Evolutionary conservation across 2,797 vertebrate genomes (phyloP).

Genomic region (Erethizon dorsatum): DNA sequence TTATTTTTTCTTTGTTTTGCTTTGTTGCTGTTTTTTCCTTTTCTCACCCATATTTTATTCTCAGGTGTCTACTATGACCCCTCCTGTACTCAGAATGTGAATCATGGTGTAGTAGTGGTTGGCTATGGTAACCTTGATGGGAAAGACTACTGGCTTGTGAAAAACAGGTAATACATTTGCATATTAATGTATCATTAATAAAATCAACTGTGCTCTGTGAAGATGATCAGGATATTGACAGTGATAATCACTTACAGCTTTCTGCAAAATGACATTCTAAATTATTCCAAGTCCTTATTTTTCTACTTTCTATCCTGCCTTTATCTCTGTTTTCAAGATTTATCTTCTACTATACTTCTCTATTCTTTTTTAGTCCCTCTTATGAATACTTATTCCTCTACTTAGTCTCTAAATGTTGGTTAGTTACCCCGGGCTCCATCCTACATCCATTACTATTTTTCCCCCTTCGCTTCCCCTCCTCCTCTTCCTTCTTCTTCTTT

Average conservation of each 20-base stretch:
- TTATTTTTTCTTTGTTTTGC: background rate
- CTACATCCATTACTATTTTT: background rate
- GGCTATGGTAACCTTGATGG: constrained; percentile 93
- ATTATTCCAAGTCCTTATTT: background rate
- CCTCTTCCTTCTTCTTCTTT: background rate
- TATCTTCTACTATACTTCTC: background rate
- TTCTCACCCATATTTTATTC: background rate
- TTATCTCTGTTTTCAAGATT: background rate
- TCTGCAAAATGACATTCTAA: background rate
- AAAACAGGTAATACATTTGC: constrained; percentile 94
- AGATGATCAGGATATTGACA: background rate
- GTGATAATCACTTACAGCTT: background rate
- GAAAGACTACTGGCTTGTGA: constrained; percentile 96
- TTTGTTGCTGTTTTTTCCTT: background rate
- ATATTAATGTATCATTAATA: background rate
- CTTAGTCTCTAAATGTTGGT: background rate
- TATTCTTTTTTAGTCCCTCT: background rate
- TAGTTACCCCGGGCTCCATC: background rate
- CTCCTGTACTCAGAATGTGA: constrained; percentile 89
- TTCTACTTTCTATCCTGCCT: constrained; percentile 17
- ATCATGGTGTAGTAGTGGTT: constrained; percentile 93
- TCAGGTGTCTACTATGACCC: constrained; percentile 95
- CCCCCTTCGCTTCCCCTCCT: background rate
- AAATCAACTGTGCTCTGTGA: constrained; percentile 38
- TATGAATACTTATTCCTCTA: background rate